These are phyloP conservation scores for Labeo catla DNA, from an alignment of 2,113 vertebrate genomes.

Conservation along the genomic window DNA sequence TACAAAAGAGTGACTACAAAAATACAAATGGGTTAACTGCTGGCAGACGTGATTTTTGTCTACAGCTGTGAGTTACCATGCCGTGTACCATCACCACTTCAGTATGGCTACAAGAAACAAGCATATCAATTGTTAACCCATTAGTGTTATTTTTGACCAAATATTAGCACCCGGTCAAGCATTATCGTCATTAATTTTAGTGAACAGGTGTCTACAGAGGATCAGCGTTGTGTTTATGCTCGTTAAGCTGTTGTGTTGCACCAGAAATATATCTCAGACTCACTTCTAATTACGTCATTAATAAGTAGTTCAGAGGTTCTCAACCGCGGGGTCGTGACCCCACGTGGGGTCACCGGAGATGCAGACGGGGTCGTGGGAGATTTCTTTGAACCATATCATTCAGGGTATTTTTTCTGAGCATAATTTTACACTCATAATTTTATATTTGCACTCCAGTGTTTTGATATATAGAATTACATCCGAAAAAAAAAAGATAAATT, in stretches of 20 bases:
- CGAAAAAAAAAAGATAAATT: too few species aligned
- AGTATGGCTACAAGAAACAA: background rate
- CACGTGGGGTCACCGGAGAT: constrained; percentile 12
- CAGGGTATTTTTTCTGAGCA: background rate
- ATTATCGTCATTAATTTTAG: background rate
- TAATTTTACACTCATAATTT: background rate
- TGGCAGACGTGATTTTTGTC: background rate
- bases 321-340: constrained; percentile 41
- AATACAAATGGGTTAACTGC: background rate
- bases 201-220: background rate
- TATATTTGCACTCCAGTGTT: background rate
- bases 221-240: background rate
- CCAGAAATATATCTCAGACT: background rate
- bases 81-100: background rate
- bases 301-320: constrained; percentile 7
- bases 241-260: background rate
- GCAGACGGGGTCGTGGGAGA: background rate
- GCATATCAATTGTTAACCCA: background rate
- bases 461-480: background rate
- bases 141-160: background rate
- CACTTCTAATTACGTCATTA: constrained; percentile 14
- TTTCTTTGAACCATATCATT: constrained; percentile 6
- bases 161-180: background rate
- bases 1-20: background rate
- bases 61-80: background rate